phyloP scores from a whole-genome alignment of 1,140 invertebrate species.

The Battus philenor region DNA sequence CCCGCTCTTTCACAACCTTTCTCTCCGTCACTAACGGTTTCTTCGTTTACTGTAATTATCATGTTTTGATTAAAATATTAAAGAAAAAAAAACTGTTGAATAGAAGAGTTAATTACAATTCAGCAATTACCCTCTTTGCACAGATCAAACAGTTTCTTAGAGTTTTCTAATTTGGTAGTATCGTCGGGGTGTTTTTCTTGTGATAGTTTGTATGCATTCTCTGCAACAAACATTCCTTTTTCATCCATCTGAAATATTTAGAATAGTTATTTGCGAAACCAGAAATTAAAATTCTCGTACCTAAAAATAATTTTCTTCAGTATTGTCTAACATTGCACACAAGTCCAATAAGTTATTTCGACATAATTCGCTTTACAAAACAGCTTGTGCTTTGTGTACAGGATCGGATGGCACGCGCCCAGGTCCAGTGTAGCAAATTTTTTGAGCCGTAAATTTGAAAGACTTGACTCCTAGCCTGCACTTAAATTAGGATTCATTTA shows the following conservation, averaged over 20 bases:
- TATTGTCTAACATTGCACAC: too few relatives aligned
- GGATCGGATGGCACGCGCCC: too few relatives aligned
- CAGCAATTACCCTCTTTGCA: constrained; percentile 45
- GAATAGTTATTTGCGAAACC: constrained; percentile 10
- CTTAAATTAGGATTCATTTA: too few relatives aligned
- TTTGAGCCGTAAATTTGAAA: too few relatives aligned
- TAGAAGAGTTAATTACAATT: not conserved
- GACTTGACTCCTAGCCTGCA: too few relatives aligned
- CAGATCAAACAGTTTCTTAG: constrained; percentile 43
- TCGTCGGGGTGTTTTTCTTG: constrained; percentile 38
- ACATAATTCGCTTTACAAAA: too few relatives aligned
- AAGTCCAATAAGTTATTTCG: too few relatives aligned
- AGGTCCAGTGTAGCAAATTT: too few relatives aligned
- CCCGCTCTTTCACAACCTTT: constrained; percentile 44
- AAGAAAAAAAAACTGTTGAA: too few relatives aligned
- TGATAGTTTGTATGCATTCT: constrained; percentile 29
- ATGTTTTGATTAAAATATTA: constrained; percentile 8
- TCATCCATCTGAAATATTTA: constrained; percentile 47
- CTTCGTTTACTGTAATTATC: constrained; percentile 46
- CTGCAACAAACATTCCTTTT: constrained; percentile 47
- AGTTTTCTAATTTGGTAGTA: constrained; percentile 30
- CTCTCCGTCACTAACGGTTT: constrained; percentile 32
- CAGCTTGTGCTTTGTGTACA: too few relatives aligned
- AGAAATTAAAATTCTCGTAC: not conserved
- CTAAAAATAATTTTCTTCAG: too few relatives aligned